phyloP scores from a whole-genome alignment of 92 coral and sea anemone species.

The Palythoa caribaeorum region DNA sequence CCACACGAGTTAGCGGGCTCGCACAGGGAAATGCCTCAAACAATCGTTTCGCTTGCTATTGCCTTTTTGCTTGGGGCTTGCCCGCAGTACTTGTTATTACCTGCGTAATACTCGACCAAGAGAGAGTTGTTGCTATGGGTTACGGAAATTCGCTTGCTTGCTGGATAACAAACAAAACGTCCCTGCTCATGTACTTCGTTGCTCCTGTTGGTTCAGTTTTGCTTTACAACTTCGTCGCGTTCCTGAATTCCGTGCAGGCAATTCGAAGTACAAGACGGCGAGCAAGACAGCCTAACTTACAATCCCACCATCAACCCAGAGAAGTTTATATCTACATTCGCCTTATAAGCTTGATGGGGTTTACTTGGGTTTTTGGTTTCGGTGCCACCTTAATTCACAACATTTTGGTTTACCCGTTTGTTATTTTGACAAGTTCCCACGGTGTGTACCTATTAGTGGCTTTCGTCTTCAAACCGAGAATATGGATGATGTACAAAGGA shows the following conservation, averaged over 20 bases:
- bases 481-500: conserved; percentile 10
- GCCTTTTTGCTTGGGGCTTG: conserved; percentile 75
- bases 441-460: conserved; percentile 23
- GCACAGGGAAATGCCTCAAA: conserved; percentile 42
- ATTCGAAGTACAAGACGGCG: conserved; percentile 37
- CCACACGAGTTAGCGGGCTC: conserved; percentile 65
- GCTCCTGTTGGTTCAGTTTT: conserved; percentile 32
- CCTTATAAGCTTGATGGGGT: conserved; percentile 19
- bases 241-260: conserved; percentile 24
- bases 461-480: conserved; percentile 30
- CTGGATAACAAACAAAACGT: conserved; percentile 73
- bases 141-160: conserved; percentile 75
- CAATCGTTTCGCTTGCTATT: conserved; percentile 68
- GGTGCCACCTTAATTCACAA: conserved; percentile 24
- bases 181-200: conserved; percentile 31
- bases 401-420: conserved; percentile 20
- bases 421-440: conserved; percentile 16
- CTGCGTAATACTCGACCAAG: conserved; percentile 76
- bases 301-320: conserved; percentile 5
- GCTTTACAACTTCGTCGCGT: conserved; percentile 37
- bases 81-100: conserved; percentile 72
- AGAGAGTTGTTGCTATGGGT: conserved; percentile 74
- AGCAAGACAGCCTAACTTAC: conserved; percentile 1
- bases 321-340: conserved; percentile 10
- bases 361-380: conserved; percentile 29